Evolutionary conservation across 2,113 vertebrate species (phyloP).

Genomic region (Narcine bancroftii): DNA sequence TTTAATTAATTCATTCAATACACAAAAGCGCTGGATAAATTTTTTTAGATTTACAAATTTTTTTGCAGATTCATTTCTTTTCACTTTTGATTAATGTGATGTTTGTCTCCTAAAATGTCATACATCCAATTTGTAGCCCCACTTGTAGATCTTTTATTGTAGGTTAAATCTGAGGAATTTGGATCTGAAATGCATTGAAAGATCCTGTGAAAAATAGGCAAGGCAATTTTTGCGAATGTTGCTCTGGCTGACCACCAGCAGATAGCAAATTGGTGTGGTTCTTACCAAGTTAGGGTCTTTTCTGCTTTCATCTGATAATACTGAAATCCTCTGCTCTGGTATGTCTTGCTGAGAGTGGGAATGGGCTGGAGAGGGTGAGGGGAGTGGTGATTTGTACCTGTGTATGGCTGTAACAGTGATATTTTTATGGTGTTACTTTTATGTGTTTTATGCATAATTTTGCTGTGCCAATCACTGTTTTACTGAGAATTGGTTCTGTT

Average conservation of each 20-base stretch:
- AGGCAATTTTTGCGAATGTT: neutral
- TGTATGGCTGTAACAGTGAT: neutral
- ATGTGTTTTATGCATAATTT: neutral
- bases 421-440: neutral
- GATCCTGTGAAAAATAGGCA: neutral
- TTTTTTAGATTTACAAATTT: too few relatives aligned
- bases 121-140: neutral
- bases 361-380: neutral
- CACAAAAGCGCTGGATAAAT: too few relatives aligned
- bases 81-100: too few relatives aligned
- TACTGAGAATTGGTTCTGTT: neutral
- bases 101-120: neutral
- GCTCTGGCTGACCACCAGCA: neutral
- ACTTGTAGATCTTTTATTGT: neutral
- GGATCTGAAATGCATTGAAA: neutral
- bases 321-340: neutral
- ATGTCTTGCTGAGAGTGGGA: neutral
- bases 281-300: neutral
- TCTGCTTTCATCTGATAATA: neutral
- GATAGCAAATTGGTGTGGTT: neutral
- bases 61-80: too few relatives aligned
- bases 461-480: neutral
- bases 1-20: too few relatives aligned
- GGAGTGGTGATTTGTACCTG: neutral
- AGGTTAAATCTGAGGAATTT: neutral